phyloP scores from a whole-genome alignment of 2,888 invertebrate genomes.

The Drosophila tanythrix region DNA sequence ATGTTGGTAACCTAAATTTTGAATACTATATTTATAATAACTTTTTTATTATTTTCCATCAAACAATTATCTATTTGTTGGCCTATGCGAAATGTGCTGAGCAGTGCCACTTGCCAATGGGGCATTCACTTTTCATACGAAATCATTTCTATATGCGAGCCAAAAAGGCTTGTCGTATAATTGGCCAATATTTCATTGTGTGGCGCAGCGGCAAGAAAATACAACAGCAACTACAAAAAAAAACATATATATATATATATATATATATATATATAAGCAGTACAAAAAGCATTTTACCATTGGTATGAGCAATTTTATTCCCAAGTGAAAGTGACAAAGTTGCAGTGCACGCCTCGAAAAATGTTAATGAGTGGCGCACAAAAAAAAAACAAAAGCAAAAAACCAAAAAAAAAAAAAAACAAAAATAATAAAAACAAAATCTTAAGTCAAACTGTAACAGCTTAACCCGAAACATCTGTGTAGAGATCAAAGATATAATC shows the following conservation, averaged over 20 bases:
- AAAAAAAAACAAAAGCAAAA: conserved; percentile 31
- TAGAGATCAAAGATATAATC: conserved; percentile 51
- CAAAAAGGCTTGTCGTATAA: conserved; percentile 55
- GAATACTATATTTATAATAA: not conserved
- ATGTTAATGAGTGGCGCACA: conserved; percentile 66
- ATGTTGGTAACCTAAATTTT: conserved; percentile 12
- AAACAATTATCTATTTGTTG: conserved; percentile 28
- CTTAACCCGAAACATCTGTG: conserved; percentile 50
- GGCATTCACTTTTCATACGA: conserved; percentile 68
- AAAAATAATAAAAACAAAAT: conserved; percentile 35
- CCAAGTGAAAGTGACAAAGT: conserved; percentile 79
- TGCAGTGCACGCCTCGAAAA: conserved; percentile 75
- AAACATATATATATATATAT: not conserved
- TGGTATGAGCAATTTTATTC: conserved; percentile 70
- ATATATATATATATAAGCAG: conserved; percentile 5
- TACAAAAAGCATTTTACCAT: conserved; percentile 58
- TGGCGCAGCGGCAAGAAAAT: conserved; percentile 33
- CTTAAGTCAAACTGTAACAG: conserved; percentile 61
- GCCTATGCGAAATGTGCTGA: conserved; percentile 29
- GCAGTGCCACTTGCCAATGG: conserved; percentile 15
- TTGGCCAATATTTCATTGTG: conserved; percentile 70
- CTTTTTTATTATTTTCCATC: conserved; percentile 1
- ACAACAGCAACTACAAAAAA: conserved; percentile 19
- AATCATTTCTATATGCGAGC: conserved; percentile 52
- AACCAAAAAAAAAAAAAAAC: conserved; percentile 30